phyloP scores from a whole-genome alignment of 2,888 invertebrate species.

The Aproaerema taeniolella region DNA sequence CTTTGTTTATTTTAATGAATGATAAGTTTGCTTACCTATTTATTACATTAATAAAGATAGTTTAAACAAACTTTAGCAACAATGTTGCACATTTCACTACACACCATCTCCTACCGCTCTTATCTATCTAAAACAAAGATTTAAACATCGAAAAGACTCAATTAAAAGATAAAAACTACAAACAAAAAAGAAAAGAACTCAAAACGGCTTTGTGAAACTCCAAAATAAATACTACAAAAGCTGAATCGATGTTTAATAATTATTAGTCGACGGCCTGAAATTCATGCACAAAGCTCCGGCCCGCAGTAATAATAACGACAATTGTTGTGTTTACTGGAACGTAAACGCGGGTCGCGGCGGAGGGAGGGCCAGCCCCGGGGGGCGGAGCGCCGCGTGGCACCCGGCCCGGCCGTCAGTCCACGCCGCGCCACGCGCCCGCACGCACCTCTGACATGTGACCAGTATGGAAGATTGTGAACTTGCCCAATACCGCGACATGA shows the following conservation, averaged over 20 bases:
- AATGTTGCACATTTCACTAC: too few relatives aligned
- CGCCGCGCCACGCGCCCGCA: conserved; percentile 59
- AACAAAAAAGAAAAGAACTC: too few relatives aligned
- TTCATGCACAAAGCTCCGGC: conserved; percentile 76
- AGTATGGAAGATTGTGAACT: conserved; percentile 73
- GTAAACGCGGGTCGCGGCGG: conserved; percentile 56
- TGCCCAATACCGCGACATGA: conserved; percentile 69
- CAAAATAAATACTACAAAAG: conserved; percentile 61
- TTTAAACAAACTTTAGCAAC: too few relatives aligned
- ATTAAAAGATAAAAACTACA: too few relatives aligned
- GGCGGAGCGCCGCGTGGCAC: conserved; percentile 37
- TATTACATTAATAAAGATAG: too few relatives aligned
- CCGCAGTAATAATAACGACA: conserved; percentile 77
- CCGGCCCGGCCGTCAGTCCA: conserved; percentile 53
- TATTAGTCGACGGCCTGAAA: conserved; percentile 75
- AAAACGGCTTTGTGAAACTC: too few relatives aligned
- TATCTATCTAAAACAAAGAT: too few relatives aligned
- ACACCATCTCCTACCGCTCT: too few relatives aligned
- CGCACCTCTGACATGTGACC: conserved; percentile 71
- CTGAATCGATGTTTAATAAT: conserved; percentile 74
- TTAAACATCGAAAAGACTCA: too few relatives aligned
- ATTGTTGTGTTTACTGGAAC: conserved; percentile 78
- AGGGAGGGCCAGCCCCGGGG: conserved; percentile 23
- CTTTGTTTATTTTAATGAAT: too few relatives aligned
- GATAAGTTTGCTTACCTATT: too few relatives aligned